Conservation (phyloP, 2,888 invertebrate genomes). For the Arge pagana region DNA sequence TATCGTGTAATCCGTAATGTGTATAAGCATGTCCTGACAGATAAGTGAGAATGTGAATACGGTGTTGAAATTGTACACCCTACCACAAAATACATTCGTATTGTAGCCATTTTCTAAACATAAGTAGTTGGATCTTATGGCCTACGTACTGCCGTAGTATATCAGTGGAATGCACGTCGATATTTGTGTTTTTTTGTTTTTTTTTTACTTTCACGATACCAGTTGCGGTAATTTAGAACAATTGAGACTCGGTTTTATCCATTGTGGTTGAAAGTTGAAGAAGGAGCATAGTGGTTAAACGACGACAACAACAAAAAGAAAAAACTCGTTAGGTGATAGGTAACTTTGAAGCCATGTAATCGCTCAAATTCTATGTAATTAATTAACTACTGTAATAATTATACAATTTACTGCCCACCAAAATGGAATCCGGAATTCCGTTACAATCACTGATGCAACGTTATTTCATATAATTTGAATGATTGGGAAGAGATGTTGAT, state of each 20-base stretch:
- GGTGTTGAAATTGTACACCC: constrained; percentile 18
- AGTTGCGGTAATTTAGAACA: too few species aligned
- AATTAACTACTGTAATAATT: constrained; percentile 40
- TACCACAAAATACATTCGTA: constrained; percentile 13
- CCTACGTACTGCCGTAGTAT: constrained; percentile 9
- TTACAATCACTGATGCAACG: too few species aligned
- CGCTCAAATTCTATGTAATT: constrained; percentile 50
- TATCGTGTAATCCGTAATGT: constrained; percentile 30
- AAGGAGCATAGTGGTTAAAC: constrained; percentile 23
- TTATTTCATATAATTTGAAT: too few species aligned
- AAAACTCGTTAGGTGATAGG: constrained; percentile 37
- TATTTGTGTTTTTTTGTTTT: constrained; percentile 13
- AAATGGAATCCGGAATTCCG: too few species aligned
- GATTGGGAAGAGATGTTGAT: too few species aligned
- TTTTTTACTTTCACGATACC: too few species aligned
- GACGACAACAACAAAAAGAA: constrained; percentile 19
- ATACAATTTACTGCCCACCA: constrained; percentile 30
- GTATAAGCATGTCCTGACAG: constrained; percentile 36
- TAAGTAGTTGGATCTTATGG: constrained; percentile 11
- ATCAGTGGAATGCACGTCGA: constrained; percentile 8
- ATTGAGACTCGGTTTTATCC: constrained; percentile 23
- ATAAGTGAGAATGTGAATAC: constrained; percentile 44
- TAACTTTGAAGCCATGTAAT: constrained; percentile 43
- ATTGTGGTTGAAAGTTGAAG: constrained; percentile 26
- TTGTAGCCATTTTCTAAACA: constrained; percentile 1